Percentiles rank a stretch among this genome's conserved stretches.
These are phyloP conservation scores for Nycticebus coucang DNA, from an alignment of 2,113 vertebrate species.

Conservation along the genomic window DNA sequence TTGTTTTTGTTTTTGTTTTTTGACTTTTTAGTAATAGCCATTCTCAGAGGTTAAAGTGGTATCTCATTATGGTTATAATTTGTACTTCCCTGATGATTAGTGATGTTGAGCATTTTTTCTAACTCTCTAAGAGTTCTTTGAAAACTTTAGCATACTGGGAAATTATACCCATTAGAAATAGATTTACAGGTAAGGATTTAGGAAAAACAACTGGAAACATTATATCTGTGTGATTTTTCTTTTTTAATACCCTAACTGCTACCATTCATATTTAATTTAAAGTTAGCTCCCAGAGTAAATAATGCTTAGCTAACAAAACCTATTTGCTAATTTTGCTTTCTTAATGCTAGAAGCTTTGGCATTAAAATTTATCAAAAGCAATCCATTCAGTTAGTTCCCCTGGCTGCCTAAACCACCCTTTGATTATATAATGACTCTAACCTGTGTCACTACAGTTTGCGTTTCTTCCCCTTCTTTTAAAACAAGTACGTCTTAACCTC, in stretches of 20 bases:
- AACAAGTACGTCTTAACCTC: background rate
- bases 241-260: background rate
- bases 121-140: background rate
- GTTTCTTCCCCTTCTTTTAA: background rate
- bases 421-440: background rate
- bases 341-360: conserved; percentile 7
- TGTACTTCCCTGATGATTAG: too few species aligned
- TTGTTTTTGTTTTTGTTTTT: too few species aligned
- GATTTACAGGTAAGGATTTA: background rate
- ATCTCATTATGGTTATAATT: too few species aligned
- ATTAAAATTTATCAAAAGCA: background rate
- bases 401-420: background rate
- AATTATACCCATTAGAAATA: conserved; percentile 9
- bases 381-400: background rate
- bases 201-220: background rate
- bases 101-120: too few species aligned
- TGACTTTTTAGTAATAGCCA: too few species aligned
- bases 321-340: conserved; percentile 1
- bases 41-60: too few species aligned
- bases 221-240: background rate
- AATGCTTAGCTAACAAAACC: background rate
- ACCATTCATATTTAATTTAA: conserved; percentile 14
- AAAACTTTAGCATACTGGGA: background rate
- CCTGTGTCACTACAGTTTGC: background rate
- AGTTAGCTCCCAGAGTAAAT: background rate